phyloP scores from a whole-genome alignment of 2,888 invertebrate species.

The Plebejus argus region DNA sequence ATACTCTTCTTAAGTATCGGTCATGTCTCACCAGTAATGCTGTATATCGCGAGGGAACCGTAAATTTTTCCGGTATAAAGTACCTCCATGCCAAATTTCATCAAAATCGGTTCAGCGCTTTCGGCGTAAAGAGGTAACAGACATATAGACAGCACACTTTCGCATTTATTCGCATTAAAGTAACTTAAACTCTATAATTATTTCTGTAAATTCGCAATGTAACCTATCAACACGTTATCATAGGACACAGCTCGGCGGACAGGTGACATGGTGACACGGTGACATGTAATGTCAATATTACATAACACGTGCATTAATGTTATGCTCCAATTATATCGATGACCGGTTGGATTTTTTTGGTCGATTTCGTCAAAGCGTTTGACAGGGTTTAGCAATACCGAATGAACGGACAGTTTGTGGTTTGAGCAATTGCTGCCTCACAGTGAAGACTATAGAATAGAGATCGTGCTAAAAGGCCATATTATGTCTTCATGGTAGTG shows the following conservation, averaged over 20 bases:
- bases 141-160: too few relatives aligned
- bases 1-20: too few relatives aligned
- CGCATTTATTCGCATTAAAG: background rate
- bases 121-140: too few relatives aligned
- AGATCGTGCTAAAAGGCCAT: background rate
- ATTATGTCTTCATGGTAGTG: background rate
- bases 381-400: conserved; percentile 55
- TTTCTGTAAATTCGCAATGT: conserved; percentile 31
- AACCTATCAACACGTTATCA: conserved; percentile 48
- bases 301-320: conserved; percentile 56
- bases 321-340: conserved; percentile 66
- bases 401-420: background rate
- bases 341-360: conserved; percentile 55
- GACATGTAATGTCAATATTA: conserved; percentile 53
- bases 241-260: conserved; percentile 55
- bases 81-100: too few relatives aligned
- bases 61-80: too few relatives aligned
- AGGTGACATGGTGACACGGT: conserved; percentile 55
- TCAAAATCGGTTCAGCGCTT: too few relatives aligned
- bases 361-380: conserved; percentile 35
- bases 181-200: background rate
- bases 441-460: background rate
- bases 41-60: too few relatives aligned
- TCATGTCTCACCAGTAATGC: too few relatives aligned
- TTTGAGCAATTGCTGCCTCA: background rate